These are phyloP conservation scores for Psittacara wagleri DNA, from an alignment of 2,113 vertebrate species.

Conservation along the genomic window DNA sequence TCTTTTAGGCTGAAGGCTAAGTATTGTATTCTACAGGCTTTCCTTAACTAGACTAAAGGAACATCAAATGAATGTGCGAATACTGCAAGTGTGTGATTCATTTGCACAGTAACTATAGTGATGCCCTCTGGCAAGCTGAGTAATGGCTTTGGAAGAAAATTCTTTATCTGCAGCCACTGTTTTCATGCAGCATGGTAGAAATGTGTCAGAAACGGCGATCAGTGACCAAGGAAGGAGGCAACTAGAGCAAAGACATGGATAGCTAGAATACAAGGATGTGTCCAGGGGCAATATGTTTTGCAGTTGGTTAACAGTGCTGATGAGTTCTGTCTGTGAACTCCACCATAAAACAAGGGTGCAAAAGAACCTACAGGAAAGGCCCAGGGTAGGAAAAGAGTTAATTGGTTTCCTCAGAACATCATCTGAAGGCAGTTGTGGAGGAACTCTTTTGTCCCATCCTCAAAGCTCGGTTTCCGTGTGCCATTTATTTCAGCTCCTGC, in stretches of 20 bases:
- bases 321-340: not conserved
- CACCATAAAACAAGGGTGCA: not conserved
- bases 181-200: not conserved
- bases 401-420: not conserved
- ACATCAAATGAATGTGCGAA: not conserved
- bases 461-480: not conserved
- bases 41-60: not conserved
- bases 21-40: not conserved
- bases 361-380: not conserved
- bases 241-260: not conserved
- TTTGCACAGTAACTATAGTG: not conserved
- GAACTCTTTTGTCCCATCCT: not conserved
- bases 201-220: not conserved
- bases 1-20: not conserved
- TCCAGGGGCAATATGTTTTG: not conserved
- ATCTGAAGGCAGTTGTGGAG: not conserved
- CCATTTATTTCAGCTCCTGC: slow-evolving; percentile 73
- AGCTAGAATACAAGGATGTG: not conserved
- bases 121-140: not conserved
- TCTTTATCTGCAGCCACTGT: not conserved
- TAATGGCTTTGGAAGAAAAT: not conserved
- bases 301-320: not conserved
- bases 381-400: not conserved
- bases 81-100: not conserved
- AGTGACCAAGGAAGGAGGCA: not conserved